phyloP scores from a whole-genome alignment of 1,140 invertebrate genomes.

The Drosophila micromelanica region DNA sequence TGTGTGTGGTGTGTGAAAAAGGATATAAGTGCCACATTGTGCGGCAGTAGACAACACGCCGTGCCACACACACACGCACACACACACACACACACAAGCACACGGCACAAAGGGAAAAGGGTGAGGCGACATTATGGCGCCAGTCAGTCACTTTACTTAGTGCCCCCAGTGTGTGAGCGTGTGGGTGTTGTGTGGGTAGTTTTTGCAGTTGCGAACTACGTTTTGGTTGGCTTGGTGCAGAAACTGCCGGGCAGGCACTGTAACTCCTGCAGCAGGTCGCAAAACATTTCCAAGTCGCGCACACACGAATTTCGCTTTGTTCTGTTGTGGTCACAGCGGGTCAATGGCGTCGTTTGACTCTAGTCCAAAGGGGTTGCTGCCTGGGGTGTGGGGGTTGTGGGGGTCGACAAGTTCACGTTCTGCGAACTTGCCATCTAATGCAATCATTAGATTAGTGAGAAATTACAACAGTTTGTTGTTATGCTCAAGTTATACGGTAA shows the following conservation, averaged over 20 bases:
- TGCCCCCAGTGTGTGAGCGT: background rate
- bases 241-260: constrained; percentile 5
- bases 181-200: constrained; percentile 14
- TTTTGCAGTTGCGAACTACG: constrained; percentile 20
- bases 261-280: constrained; percentile 7
- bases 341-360: constrained; percentile 52
- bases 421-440: constrained; percentile 25
- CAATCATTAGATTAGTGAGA: constrained; percentile 37
- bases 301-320: constrained; percentile 32
- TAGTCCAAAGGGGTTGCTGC: background rate
- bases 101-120: constrained; percentile 20
- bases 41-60: constrained; percentile 33
- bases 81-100: constrained; percentile 16
- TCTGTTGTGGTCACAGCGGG: constrained; percentile 41
- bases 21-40: constrained; percentile 52
- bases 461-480: constrained; percentile 22
- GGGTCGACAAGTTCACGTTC: constrained; percentile 1
- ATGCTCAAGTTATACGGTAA: constrained; percentile 1
- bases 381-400: background rate
- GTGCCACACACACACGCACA: constrained; percentile 10
- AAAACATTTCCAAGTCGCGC: constrained; percentile 38
- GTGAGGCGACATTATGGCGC: constrained; percentile 76
- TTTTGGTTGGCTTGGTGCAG: constrained; percentile 4
- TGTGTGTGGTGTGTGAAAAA: constrained; percentile 39
- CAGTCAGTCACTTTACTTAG: constrained; percentile 67